Conservation (phyloP, 2,797 vertebrate species). For the Enteromius anoplus region DNA sequence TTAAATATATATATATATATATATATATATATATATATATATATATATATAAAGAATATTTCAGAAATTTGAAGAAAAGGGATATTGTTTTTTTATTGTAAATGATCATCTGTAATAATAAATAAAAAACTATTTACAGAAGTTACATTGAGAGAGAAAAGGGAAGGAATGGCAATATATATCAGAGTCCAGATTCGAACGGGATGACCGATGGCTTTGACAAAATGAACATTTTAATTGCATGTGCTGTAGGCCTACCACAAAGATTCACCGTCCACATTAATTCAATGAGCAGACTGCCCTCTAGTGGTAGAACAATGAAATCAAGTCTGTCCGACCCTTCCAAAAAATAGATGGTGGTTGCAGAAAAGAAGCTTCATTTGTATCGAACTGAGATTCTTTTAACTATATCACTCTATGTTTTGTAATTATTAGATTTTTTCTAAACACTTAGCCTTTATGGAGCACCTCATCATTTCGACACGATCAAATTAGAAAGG, state of each 20-base stretch:
- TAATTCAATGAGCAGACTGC: neutral
- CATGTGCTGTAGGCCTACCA: neutral
- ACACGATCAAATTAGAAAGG: neutral
- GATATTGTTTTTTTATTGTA: too few species aligned
- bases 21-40: too few species aligned
- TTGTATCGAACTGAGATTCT: neutral
- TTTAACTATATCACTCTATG: neutral
- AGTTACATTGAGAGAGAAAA: neutral
- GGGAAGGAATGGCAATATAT: too few species aligned
- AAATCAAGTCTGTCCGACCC: neutral
- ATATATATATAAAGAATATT: too few species aligned
- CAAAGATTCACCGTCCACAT: neutral
- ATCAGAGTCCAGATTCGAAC: too few species aligned
- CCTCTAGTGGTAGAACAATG: neutral
- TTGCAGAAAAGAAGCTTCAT: neutral
- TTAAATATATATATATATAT: too few species aligned
- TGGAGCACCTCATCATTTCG: neutral
- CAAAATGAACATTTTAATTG: neutral
- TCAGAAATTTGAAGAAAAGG: too few species aligned
- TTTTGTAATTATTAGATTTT: neutral
- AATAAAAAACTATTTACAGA: neutral
- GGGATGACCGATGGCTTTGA: neutral
- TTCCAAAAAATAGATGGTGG: neutral
- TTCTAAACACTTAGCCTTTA: neutral
- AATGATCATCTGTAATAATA: neutral